Conservation (phyloP, 2,113 vertebrate genomes). For the Tringa solitaria region DNA sequence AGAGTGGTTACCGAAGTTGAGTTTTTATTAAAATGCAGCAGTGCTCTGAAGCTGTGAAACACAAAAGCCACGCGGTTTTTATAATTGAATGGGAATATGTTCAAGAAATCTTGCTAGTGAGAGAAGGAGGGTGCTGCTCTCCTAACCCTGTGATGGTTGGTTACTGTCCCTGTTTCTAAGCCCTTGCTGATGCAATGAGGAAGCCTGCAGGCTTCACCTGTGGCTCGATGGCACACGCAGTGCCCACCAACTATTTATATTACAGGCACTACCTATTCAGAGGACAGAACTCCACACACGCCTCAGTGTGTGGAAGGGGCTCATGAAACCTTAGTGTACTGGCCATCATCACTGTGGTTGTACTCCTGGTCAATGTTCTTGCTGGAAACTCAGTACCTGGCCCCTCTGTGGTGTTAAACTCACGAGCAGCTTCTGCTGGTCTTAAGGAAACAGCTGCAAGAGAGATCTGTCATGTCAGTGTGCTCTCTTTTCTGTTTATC, state of each 20-base stretch:
- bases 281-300: background rate
- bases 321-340: background rate
- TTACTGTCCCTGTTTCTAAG: background rate
- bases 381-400: background rate
- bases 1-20: background rate
- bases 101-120: background rate
- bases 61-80: background rate
- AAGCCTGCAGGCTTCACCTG: background rate
- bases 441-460: background rate
- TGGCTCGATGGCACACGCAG: background rate
- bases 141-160: background rate
- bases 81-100: background rate
- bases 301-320: background rate
- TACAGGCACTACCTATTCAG: background rate
- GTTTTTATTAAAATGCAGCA: background rate
- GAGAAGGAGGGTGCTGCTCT: background rate
- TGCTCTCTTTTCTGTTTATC: background rate
- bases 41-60: background rate
- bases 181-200: background rate
- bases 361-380: background rate
- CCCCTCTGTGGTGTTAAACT: background rate
- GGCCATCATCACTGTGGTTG: background rate
- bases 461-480: background rate
- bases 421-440: background rate
- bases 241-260: background rate